Percentiles rank a stretch among this genome's conserved stretches.
Evolutionary conservation across 1,140 invertebrate species (phyloP).

Genomic region (Idris sp.): DNA sequence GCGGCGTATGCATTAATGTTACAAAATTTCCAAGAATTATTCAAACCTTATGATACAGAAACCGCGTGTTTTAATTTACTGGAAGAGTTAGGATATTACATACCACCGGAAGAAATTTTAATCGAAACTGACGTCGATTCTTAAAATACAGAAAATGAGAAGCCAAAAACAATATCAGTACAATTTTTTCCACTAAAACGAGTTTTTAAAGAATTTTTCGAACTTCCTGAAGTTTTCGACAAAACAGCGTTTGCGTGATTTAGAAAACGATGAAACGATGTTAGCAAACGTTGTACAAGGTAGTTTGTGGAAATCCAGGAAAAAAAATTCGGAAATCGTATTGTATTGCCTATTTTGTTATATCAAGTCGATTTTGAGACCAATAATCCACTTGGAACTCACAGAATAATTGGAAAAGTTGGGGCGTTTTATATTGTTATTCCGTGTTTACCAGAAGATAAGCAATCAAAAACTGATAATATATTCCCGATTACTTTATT

Average conservation of each 20-base stretch:
- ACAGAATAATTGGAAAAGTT: not conserved
- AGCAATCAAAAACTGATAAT: not conserved
- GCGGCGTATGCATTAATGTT: constrained; percentile 4
- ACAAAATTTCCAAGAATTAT: not conserved
- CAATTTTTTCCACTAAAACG: not conserved
- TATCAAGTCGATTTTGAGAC: constrained; percentile 24
- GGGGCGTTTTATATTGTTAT: not conserved
- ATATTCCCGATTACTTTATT: not conserved
- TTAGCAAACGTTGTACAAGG: constrained; percentile 1
- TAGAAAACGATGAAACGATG: not conserved
- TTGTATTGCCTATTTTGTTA: not conserved
- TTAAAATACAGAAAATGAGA: not conserved
- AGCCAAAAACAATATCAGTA: not conserved
- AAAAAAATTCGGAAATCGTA: not conserved
- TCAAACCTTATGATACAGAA: not conserved
- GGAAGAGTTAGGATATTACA: not conserved
- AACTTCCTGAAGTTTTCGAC: constrained; percentile 1
- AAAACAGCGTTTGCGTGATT: not conserved
- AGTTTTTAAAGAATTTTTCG: constrained; percentile 4
- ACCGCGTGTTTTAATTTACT: not conserved
- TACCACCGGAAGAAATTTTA: not conserved
- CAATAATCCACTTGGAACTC: constrained; percentile 17
- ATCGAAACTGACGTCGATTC: not conserved
- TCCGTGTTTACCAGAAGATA: not conserved
- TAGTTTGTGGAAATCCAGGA: not conserved